Percentiles rank a stretch among this genome's conserved stretches.
These are phyloP conservation scores for Marisa cornuarietis DNA, from an alignment of 1,140 invertebrate genomes.

Conservation along the genomic window DNA sequence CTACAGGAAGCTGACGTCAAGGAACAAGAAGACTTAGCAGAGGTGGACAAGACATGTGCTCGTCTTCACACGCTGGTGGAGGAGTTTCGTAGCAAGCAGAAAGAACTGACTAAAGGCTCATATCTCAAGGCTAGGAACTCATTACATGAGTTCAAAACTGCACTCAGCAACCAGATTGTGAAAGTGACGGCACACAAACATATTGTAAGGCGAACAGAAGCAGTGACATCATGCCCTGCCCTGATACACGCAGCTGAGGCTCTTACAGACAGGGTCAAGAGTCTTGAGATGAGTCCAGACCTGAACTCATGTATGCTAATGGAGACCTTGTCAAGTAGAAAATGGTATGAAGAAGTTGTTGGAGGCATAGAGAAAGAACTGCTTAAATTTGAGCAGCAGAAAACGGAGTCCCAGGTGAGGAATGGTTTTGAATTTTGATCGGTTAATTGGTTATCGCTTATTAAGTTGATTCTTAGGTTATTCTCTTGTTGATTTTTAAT, in stretches of 20 bases:
- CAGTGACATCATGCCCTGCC: neutral
- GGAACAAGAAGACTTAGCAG: neutral
- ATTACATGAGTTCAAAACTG: neutral
- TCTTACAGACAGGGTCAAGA: too few species aligned
- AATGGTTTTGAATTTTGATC: too few species aligned
- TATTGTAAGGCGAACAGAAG: neutral
- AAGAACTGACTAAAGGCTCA: neutral
- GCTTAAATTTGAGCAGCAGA: too few species aligned
- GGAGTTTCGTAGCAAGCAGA: neutral
- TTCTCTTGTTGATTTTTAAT: too few species aligned
- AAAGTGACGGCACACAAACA: neutral
- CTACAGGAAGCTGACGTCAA: neutral
- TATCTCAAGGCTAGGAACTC: neutral
- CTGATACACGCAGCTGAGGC: too few species aligned
- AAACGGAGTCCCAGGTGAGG: too few species aligned
- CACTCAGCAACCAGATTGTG: neutral
- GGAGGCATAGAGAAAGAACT: neutral
- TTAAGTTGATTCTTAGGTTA: too few species aligned
- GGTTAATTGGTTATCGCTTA: too few species aligned
- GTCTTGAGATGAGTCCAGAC: too few species aligned
- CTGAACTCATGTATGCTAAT: too few species aligned
- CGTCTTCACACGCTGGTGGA: neutral
- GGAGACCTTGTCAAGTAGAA: neutral
- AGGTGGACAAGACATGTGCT: neutral
- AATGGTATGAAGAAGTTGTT: neutral